Percentiles rank a stretch among this genome's conserved stretches.
These are phyloP conservation scores for Sinelater perroti DNA, from an alignment of 2,888 invertebrate species.

Conservation along the genomic window DNA sequence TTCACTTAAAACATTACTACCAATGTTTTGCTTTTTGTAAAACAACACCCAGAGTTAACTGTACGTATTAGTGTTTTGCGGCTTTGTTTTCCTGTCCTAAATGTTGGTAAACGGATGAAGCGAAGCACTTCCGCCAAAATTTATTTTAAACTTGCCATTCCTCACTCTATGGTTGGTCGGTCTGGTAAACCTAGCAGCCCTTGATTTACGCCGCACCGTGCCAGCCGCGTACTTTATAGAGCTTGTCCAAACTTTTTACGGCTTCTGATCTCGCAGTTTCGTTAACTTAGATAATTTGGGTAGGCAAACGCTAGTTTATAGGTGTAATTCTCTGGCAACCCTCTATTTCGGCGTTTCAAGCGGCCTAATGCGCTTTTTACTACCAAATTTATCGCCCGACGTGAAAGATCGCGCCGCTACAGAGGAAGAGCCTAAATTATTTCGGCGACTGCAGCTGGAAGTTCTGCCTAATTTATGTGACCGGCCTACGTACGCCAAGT, in stretches of 20 bases:
- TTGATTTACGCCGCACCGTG: too few relatives aligned
- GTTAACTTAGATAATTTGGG: slow-evolving; percentile 3
- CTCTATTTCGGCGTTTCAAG: slow-evolving; percentile 5
- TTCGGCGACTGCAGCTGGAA: slow-evolving; percentile 1
- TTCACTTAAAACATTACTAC: too few relatives aligned
- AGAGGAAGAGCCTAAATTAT: slow-evolving; percentile 4
- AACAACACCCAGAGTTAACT: too few relatives aligned
- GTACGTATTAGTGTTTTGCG: too few relatives aligned
- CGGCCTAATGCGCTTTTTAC: slow-evolving; percentile 9
- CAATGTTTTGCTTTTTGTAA: too few relatives aligned
- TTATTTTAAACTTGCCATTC: too few relatives aligned
- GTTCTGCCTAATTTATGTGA: slow-evolving; percentile 3
- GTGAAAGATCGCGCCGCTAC: slow-evolving; percentile 10
- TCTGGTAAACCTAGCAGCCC: too few relatives aligned
- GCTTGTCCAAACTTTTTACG: neutral
- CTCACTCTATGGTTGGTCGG: too few relatives aligned
- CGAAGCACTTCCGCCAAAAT: too few relatives aligned
- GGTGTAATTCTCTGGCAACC: slow-evolving; percentile 5
- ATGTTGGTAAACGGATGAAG: too few relatives aligned
- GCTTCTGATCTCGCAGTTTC: neutral
- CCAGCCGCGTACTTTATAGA: slow-evolving; percentile 1
- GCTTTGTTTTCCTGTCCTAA: too few relatives aligned
- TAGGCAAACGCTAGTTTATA: slow-evolving; percentile 8
- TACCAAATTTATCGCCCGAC: slow-evolving; percentile 9
- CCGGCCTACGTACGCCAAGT: slow-evolving; percentile 1